Percentiles rank a stretch among this genome's conserved stretches.
These are phyloP conservation scores for Heterotis niloticus DNA, from an alignment of 2,113 vertebrate species.

Conservation along the genomic window DNA sequence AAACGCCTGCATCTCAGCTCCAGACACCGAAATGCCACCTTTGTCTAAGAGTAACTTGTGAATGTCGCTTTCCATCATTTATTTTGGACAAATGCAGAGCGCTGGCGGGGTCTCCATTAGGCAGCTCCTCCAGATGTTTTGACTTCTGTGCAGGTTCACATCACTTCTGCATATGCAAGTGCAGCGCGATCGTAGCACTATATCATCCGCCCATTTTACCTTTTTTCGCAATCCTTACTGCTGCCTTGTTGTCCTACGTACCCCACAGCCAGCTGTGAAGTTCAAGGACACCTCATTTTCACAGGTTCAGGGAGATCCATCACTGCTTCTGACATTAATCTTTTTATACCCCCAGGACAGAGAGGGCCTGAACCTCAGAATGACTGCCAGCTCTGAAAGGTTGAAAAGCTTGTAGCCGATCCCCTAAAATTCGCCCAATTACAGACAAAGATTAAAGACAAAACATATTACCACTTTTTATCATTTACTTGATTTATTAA, in stretches of 20 bases:
- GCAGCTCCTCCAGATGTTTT: too few relatives aligned
- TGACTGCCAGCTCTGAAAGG: background rate
- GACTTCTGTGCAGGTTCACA: conserved; percentile 6
- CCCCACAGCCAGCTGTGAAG: conserved; percentile 56
- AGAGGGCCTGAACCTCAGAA: conserved; percentile 30
- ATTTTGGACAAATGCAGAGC: too few relatives aligned
- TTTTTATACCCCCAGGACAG: conserved; percentile 37
- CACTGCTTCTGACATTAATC: conserved; percentile 56
- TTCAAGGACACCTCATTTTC: conserved; percentile 62
- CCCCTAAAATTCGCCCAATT: background rate
- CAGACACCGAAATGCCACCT: background rate
- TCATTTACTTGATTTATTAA: background rate
- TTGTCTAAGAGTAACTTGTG: background rate
- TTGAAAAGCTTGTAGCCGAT: background rate
- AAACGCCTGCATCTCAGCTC: background rate
- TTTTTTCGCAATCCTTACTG: conserved; percentile 27
- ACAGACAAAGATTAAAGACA: background rate
- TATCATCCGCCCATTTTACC: too few relatives aligned
- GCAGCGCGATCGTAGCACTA: conserved; percentile 26
- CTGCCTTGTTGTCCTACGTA: conserved; percentile 45
- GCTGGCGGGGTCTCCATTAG: background rate
- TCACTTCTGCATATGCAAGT: conserved; percentile 23
- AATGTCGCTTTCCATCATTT: background rate
- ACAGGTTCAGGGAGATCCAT: conserved; percentile 59
- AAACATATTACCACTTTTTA: background rate